Evolutionary conservation across 2,113 vertebrate genomes (phyloP), one percentile per base, ranked within the genome.

Genomic region (Isurus oxyrinchus): DNA sequence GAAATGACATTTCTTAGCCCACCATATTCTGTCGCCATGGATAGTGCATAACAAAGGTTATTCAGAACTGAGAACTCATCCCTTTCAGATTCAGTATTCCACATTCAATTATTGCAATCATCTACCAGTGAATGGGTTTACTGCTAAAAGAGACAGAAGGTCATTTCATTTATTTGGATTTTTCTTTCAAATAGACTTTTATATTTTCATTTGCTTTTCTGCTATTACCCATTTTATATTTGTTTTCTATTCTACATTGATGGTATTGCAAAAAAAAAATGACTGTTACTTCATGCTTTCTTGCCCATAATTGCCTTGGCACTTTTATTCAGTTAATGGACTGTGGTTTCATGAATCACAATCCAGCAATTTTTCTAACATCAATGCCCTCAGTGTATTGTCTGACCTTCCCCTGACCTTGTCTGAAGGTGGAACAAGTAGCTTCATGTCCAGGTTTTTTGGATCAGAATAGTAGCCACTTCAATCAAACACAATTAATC

Each of bases 141-240:
- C 66, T 95, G 93, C 61, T 95, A 67, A 63, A 94, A 95, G 93
- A 91, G 67, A 27, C 66, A 95, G 66, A 72, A 95, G 94, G 94
- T 95, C 67, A 72, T 95, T 95, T 95, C 63, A 69, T 55, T 72
- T 95, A 95, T 95, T 95, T 72, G 94, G 66, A 72, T 95, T 95
- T 72, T 95, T 55, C 55, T 59, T 95, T 95, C n/a, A 16, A 95
- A 67, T 95, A 69, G 67, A 49, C 94, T 72, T 95, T 72, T 72
- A 95, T 95, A 95, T 95, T 95, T 95, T 95, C 94, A 95, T 95
- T 53, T 95, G 67, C 67, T 95, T 40, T 69, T 72, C 21, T 69
- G 94, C 94, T 49, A 95, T 95, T 95, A 95, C 55, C 67, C 94
- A 55, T 95, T 95, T 72, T 95, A 69, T 95, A 76, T 95, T 95